Conservation (phyloP, 1,140 invertebrate genomes). For the Limonius californicus region DNA sequence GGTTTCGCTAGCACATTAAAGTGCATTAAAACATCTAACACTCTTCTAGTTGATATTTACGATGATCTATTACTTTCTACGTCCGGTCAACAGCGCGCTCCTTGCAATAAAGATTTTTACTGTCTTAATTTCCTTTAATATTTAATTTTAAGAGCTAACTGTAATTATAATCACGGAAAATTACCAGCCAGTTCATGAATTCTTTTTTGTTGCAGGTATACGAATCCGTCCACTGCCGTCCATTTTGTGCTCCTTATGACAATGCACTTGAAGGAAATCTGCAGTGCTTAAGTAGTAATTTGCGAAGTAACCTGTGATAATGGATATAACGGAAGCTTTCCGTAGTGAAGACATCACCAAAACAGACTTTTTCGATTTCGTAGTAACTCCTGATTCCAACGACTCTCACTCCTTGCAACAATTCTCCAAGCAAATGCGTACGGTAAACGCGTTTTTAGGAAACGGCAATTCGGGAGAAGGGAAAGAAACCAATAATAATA, state of each 20-base stretch:
- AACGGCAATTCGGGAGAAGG: constrained; percentile 49
- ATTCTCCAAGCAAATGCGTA: constrained; percentile 60
- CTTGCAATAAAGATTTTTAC: not conserved
- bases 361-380: constrained; percentile 83
- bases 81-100: no score
- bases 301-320: constrained; percentile 45
- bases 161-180: not conserved
- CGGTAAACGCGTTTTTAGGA: constrained; percentile 57
- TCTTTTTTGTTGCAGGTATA: not conserved
- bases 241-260: not conserved
- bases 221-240: not conserved
- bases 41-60: not conserved
- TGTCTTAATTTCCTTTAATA: not conserved
- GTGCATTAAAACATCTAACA: no score
- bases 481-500: constrained; percentile 68
- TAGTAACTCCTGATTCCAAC: constrained; percentile 68
- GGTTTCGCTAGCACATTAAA: no score
- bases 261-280: not conserved
- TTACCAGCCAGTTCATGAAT: not conserved
- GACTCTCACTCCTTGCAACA: constrained; percentile 58
- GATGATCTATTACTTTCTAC: not conserved
- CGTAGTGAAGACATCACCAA: constrained; percentile 69
- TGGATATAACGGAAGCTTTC: constrained; percentile 78
- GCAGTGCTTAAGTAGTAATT: not conserved
- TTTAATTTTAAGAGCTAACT: not conserved